Evolutionary conservation across 1,140 invertebrate genomes (phyloP), one percentile per base, ranked within the genome.

Genomic region (Drosophila saltans): DNA sequence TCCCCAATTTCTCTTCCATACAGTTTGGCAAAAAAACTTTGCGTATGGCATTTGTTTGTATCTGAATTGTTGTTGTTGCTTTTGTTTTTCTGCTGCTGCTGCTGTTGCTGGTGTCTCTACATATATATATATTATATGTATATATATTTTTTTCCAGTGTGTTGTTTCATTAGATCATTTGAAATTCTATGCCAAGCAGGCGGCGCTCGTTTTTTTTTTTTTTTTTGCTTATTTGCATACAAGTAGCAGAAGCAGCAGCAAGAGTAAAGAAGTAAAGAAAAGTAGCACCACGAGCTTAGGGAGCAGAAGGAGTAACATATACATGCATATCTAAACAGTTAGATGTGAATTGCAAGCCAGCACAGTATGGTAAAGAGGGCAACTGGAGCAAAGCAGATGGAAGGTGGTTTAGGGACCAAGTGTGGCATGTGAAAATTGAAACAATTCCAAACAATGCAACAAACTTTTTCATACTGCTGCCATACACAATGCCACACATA

Each of bases 91-190:
- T 78, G 61, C 21, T 16, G 16, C 16, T 16, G 48, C 41, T 80
- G 68, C 26, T 67, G 70, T n/a, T 75, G 58, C 45, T 69, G 77
- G 57, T 65, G 58, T 67, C 66, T 60, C 52, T 45, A 11, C 24
- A 11, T 43, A 28, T 56, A 30, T 30, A 30, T 30, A 30, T 30
- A 0, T 0, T 30, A 30, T 30, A 30, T 4, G 0, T 30, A 30
- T 30, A 30, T 30, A 30, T 30, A 30, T 30, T 30, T 21, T 36
- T 33, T 66, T 8, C 10, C 11, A 24, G 30, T 59, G 41, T 59
- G 63, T 66, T 78, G 61, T 81, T 86, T 81, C 68, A 86, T 85
- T 85, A 81, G 81, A 85, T 81, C 82, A 85, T 85, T 85, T 84
- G 77, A 78, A 84, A 84, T 84, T 78, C 81, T 84, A 84, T 84